Evolutionary conservation across 2,888 invertebrate species (phyloP).

Genomic region (Troglohyphantes excavatus): DNA sequence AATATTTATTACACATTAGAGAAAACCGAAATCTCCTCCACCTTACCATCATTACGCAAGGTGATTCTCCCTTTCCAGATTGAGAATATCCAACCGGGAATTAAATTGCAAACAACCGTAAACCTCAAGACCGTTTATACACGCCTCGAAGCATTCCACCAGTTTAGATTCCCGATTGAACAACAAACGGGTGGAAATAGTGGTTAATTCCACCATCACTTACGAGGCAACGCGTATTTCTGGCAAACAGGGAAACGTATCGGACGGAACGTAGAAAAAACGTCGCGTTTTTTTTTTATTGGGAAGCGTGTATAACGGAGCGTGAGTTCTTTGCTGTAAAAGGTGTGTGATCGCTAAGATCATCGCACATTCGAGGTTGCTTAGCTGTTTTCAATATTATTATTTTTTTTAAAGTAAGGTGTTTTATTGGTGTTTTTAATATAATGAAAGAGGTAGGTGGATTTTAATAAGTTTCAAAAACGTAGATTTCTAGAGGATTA

Average conservation of each 20-base stretch:
- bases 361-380: no score
- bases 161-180: not conserved
- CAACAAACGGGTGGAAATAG: not conserved
- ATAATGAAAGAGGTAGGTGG: no score
- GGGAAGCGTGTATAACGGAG: no score
- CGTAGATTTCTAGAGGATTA: no score
- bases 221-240: not conserved
- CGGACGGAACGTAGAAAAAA: no score
- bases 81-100: not conserved
- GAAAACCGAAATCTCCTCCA: not conserved
- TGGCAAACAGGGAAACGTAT: not conserved
- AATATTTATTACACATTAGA: constrained; percentile 1
- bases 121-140: constrained; percentile 12
- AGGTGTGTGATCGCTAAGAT: no score
- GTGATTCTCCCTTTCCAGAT: not conserved
- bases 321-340: no score
- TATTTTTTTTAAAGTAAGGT: no score
- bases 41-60: constrained; percentile 19
- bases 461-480: no score
- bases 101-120: not conserved
- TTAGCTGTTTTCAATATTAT: no score
- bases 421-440: no score
- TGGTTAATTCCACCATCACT: not conserved
- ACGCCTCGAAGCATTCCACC: not conserved
- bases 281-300: no score